These are phyloP conservation scores for Euwallacea similis DNA, from an alignment of 1,140 invertebrate species.

Conservation along the genomic window DNA sequence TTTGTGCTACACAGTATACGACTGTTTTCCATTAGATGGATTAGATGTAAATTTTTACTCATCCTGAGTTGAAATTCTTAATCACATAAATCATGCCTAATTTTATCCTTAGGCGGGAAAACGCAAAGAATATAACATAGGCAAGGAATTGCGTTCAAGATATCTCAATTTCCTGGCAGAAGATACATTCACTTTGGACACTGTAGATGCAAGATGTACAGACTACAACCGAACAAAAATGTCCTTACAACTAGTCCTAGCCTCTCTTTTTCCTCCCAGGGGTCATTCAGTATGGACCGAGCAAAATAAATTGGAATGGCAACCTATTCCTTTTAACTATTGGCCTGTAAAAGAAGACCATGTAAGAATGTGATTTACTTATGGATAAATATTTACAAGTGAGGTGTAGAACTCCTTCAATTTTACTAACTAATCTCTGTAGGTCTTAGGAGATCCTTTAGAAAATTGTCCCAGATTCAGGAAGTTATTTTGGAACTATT, in stretches of 20 bases:
- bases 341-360: slow-evolving; percentile 30
- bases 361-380: slow-evolving; percentile 14
- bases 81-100: background rate
- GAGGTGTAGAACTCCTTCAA: background rate
- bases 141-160: slow-evolving; percentile 61
- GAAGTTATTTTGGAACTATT: slow-evolving; percentile 29
- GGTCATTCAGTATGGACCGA: slow-evolving; percentile 69
- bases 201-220: slow-evolving; percentile 36
- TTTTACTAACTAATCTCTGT: background rate
- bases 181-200: slow-evolving; percentile 58
- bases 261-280: slow-evolving; percentile 78
- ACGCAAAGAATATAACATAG: slow-evolving; percentile 62
- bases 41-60: too few relatives aligned
- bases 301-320: slow-evolving; percentile 70
- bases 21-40: too few relatives aligned
- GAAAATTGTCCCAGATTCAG: slow-evolving; percentile 38
- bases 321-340: slow-evolving; percentile 75
- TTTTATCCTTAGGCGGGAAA: slow-evolving; percentile 41
- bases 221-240: slow-evolving; percentile 62
- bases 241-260: slow-evolving; percentile 70
- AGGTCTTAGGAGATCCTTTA: slow-evolving; percentile 40
- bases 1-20: too few relatives aligned
- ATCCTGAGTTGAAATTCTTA: too few relatives aligned
- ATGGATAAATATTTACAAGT: background rate
- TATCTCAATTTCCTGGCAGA: slow-evolving; percentile 64